Evolutionary conservation across 2,888 invertebrate species (phyloP).

Genomic region (Pharmacophagus antenor): DNA sequence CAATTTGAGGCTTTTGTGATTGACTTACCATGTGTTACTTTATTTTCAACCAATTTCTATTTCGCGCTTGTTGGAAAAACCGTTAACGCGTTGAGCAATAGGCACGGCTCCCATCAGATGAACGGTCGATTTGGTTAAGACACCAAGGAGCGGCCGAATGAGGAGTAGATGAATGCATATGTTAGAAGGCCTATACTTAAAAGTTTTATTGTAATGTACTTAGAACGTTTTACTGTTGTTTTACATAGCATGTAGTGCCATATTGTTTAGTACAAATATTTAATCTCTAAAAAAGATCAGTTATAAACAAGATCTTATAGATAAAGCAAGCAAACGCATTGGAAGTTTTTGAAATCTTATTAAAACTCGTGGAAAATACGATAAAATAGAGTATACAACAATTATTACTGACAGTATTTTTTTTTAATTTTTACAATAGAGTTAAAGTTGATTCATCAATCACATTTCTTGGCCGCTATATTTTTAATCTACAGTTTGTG

Average conservation of each 20-base stretch:
- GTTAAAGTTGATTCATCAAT: not conserved
- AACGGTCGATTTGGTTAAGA: no score
- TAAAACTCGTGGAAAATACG: not conserved
- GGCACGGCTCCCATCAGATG: no score
- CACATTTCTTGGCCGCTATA: not conserved
- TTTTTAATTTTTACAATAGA: not conserved
- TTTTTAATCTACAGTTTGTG: not conserved
- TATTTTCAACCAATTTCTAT: no score
- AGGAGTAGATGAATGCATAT: conserved; percentile 2
- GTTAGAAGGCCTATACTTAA: no score
- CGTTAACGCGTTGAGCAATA: no score
- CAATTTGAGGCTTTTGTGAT: no score
- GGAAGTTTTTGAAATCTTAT: not conserved
- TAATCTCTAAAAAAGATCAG: conserved; percentile 15
- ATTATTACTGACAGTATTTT: not conserved
- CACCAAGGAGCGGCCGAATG: not conserved
- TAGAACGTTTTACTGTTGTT: conserved; percentile 6
- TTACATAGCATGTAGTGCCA: conserved; percentile 25
- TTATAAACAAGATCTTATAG: conserved; percentile 3
- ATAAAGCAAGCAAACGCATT: not conserved
- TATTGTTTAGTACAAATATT: conserved; percentile 32
- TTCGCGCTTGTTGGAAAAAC: no score
- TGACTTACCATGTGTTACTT: no score
- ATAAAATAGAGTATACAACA: no score
- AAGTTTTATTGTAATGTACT: not conserved